Base-by-base conservation (phyloP, 2,797 vertebrate species). In the Ibycter americanus region DNA sequence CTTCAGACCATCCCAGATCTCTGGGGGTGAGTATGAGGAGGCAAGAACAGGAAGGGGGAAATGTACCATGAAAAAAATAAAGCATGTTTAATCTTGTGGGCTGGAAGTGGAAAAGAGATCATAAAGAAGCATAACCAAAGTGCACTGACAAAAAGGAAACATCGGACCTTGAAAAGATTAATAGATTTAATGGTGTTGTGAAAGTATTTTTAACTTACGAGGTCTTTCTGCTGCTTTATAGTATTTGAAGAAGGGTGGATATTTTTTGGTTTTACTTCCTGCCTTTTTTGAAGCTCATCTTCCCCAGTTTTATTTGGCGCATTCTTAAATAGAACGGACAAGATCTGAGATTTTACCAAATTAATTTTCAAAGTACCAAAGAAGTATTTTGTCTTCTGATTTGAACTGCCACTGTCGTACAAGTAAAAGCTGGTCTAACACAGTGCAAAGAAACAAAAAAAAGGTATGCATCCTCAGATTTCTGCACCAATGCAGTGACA, bases 1-100 rank as follows among this genome's bases (percentile, higher is more conserved):
- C 80, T 88, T 76, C 72, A 90, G 80, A 88, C 34, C 21, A 76
- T 55, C 51, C 31, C 83, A 84, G 40, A 90, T 40, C 42, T 81
- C 95, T 63, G 34, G 10, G 46, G 20, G 13, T 76, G 77, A 89
- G 38, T 12, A 8, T 34, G 72, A 92, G 66, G 77, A 90, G 34
- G 54, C 52, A 96, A 76, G 56, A 89, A 72, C 36, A 89, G 68
- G 87, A 96, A 93, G 54, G 20, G 58, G 54, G 44, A 90, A 93
- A 95, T 76, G 58, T 58, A 90, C 55, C n/a, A 3, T 73, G 62
- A 90, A 65, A 88, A 94, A 86, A 40, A 85, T 54, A 72, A 91
- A 94, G 49, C 77, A 56, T 40, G 58, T 81, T 95, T 83, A 78
- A 65, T 73, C 89, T 82, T 82, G 58, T 76, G 77, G 83, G 34